Evolutionary conservation across 2,797 vertebrate species (phyloP).

Genomic region (Bufotes viridis): DNA sequence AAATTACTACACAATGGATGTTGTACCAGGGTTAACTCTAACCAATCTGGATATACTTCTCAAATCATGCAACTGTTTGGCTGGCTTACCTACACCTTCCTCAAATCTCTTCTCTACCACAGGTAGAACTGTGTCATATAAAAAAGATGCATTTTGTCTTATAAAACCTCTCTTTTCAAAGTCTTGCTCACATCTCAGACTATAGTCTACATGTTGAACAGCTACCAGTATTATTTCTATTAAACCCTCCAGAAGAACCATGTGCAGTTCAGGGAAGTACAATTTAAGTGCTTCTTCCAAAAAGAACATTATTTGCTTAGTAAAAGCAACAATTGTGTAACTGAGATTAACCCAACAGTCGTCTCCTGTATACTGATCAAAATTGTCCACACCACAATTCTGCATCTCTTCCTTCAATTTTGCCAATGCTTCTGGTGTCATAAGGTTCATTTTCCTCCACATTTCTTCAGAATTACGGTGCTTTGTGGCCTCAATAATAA

Average conservation of each 20-base stretch:
- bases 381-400: conserved; percentile 83
- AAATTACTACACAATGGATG: conserved; percentile 84
- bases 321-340: conserved; percentile 97
- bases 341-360: conserved; percentile 99
- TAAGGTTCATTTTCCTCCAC: conserved; percentile 98
- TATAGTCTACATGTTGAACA: conserved; percentile 97
- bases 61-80: conserved; percentile 95
- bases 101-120: conserved; percentile 95
- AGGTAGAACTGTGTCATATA: conserved; percentile 94
- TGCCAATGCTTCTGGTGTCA: conserved; percentile 93
- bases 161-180: conserved; percentile 93
- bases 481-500: conserved; percentile 97
- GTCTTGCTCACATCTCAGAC: conserved; percentile 96
- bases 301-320: conserved; percentile 98
- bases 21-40: conserved; percentile 93
- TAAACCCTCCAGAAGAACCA: conserved; percentile 95
- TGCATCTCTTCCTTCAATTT: conserved; percentile 97
- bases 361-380: conserved; percentile 93
- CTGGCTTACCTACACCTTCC: conserved; percentile 94
- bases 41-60: conserved; percentile 86
- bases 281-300: conserved; percentile 95
- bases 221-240: conserved; percentile 94
- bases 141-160: conserved; percentile 91
- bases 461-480: conserved; percentile 99
- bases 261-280: conserved; percentile 96